Evolutionary conservation across 2,797 vertebrate species (phyloP).

Genomic region (Myripristis murdjan): DNA sequence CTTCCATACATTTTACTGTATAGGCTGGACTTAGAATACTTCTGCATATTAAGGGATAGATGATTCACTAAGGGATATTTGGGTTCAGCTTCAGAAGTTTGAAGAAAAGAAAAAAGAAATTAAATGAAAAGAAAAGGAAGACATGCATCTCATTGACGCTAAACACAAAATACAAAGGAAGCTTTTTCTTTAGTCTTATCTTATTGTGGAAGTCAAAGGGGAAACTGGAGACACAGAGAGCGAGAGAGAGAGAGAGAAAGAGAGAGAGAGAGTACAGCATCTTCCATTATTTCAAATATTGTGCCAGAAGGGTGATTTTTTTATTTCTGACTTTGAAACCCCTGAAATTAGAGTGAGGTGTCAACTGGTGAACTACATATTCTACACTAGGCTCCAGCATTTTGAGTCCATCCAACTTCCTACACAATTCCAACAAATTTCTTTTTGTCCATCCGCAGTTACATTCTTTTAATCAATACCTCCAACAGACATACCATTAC

Average conservation of each 20-base stretch:
- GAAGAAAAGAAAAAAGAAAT: too few relatives aligned
- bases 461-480: not conserved
- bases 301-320: not conserved
- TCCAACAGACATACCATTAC: too few relatives aligned
- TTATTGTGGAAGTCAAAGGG: conserved; percentile 8
- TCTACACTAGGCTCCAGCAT: not conserved
- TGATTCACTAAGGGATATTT: not conserved
- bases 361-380: not conserved
- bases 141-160: not conserved
- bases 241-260: too few relatives aligned
- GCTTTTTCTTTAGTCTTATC: not conserved
- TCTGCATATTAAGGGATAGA: too few relatives aligned
- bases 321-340: conserved; percentile 18
- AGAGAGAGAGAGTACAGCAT: too few relatives aligned
- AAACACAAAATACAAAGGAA: not conserved
- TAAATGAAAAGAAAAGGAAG: conserved; percentile 1
- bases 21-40: not conserved
- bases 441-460: too few relatives aligned
- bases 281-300: not conserved
- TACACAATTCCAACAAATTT: not conserved
- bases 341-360: not conserved
- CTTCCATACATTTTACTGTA: not conserved
- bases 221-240: not conserved
- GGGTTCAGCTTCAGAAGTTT: not conserved
- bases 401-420: not conserved